These are phyloP conservation scores for Thunnus albacares DNA, from an alignment of 2,797 vertebrate species.

Conservation along the genomic window DNA sequence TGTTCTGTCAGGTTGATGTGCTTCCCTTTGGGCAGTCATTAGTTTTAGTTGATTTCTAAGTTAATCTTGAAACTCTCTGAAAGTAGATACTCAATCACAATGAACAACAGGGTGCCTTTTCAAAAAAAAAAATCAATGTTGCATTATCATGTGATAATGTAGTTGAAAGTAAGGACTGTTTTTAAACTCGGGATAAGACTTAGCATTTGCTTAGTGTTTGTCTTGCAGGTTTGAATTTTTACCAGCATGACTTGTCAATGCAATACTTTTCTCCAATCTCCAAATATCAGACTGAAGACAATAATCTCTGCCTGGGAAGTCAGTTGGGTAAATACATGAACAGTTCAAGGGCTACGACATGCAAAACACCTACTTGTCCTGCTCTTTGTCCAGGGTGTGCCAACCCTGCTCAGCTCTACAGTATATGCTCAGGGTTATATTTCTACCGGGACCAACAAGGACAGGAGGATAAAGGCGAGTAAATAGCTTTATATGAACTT, in stretches of 20 bases:
- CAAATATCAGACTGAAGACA: too few species aligned
- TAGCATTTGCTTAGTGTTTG: neutral
- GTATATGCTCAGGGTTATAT: conserved; percentile 3
- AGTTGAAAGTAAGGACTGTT: neutral
- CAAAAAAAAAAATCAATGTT: neutral
- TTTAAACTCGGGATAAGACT: neutral
- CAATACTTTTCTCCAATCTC: too few species aligned
- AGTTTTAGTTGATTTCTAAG: neutral
- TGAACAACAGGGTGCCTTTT: too few species aligned
- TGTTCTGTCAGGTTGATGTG: too few species aligned
- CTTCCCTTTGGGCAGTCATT: too few species aligned
- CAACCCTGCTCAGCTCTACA: neutral
- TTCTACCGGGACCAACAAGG: neutral
- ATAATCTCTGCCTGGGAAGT: neutral
- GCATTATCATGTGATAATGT: neutral
- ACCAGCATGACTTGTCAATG: neutral
- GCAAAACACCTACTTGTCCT: neutral
- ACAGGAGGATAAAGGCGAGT: neutral
- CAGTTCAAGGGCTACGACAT: neutral
- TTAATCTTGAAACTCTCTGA: neutral
- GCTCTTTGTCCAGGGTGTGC: conserved; percentile 31
- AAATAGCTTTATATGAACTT: conserved; percentile 61
- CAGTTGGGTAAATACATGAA: neutral
- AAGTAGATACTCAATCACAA: neutral
- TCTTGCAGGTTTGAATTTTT: neutral